Evolutionary conservation across 2,888 invertebrate species (phyloP).

Genomic region (Biston stratarius): DNA sequence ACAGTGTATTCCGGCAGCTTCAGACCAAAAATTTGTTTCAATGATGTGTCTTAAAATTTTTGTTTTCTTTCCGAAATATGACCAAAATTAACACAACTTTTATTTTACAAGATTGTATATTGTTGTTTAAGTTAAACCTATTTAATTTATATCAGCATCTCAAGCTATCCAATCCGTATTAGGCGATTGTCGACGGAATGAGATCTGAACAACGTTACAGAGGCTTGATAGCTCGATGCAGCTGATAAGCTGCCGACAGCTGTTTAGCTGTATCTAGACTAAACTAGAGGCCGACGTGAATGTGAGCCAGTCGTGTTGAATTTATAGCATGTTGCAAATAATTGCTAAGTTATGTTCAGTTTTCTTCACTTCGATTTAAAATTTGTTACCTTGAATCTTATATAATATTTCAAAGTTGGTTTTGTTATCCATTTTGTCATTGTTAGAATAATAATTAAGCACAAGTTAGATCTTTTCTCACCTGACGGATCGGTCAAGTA

Average conservation of each 20-base stretch:
- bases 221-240: constrained; percentile 28
- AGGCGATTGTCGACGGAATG: constrained; percentile 23
- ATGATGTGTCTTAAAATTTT: too few relatives aligned
- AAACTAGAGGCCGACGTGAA: background rate
- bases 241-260: constrained; percentile 39
- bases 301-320: constrained; percentile 5
- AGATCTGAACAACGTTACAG: constrained; percentile 24
- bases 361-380: background rate
- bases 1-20: too few relatives aligned
- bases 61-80: background rate
- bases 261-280: constrained; percentile 19
- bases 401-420: too few relatives aligned
- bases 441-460: too few relatives aligned
- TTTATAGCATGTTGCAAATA: background rate
- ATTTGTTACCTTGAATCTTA: too few relatives aligned
- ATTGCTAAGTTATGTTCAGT: background rate
- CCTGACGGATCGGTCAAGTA: too few relatives aligned
- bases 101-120: background rate
- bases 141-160: background rate
- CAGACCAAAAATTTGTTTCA: too few relatives aligned
- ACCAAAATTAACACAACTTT: background rate
- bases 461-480: too few relatives aligned
- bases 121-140: background rate
- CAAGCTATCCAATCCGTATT: constrained; percentile 5
- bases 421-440: too few relatives aligned